Conservation (phyloP, 2,888 invertebrate species). For the Trichopria drosophilae region DNA sequence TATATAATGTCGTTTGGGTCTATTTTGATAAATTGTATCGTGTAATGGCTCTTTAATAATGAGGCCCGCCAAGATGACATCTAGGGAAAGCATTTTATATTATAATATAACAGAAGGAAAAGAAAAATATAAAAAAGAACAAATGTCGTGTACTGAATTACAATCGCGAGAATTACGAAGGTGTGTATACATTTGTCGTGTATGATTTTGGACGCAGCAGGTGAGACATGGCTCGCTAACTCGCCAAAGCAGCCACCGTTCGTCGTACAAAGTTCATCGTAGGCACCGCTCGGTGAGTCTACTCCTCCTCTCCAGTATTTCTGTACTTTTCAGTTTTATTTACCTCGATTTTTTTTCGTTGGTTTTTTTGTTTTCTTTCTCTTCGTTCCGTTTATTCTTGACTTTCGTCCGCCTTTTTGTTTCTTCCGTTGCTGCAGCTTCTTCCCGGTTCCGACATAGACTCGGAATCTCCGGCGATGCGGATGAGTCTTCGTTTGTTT, state of each 20-base stretch:
- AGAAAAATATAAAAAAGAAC: conserved; percentile 13
- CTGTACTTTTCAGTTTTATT: conserved; percentile 29
- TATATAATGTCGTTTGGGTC: no score
- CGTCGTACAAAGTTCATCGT: conserved; percentile 69
- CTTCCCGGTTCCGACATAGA: no score
- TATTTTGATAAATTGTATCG: no score
- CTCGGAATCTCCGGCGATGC: no score
- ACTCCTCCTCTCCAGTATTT: conserved; percentile 37
- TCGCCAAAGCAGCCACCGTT: conserved; percentile 64
- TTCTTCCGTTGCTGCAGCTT: no score
- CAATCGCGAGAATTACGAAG: conserved; percentile 15
- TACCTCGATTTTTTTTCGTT: conserved; percentile 8
- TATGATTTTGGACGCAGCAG: conserved; percentile 61
- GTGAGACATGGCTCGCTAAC: conserved; percentile 76
- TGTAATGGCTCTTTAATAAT: no score
- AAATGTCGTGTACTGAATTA: conserved; percentile 5
- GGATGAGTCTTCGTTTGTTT: no score
- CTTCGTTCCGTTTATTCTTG: conserved; percentile 16
- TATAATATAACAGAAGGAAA: no score
- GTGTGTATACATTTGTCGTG: conserved; percentile 50
- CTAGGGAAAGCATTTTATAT: no score
- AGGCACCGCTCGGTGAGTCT: conserved; percentile 72
- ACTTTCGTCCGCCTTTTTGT: conserved; percentile 15
- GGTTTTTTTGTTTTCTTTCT: conserved; percentile 13
- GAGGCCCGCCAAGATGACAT: no score